Evolutionary conservation across 2,113 vertebrate species (phyloP), one percentile per base, ranked within the genome.

Genomic region (Epinephelus lanceolatus): DNA sequence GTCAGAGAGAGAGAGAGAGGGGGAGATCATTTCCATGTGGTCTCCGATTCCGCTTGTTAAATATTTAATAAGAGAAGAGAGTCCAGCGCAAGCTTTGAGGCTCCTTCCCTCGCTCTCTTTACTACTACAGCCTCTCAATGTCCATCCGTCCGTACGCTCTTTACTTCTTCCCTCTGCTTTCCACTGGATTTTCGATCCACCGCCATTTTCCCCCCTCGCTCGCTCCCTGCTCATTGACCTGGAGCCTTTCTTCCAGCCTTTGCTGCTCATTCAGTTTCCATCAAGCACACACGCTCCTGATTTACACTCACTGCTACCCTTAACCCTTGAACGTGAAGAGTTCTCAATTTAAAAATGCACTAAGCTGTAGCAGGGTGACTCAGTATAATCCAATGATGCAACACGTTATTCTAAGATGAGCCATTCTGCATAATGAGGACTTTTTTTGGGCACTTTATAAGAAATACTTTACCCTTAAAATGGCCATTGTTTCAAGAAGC

Each of bases 61-160:
- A 93, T 93, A 88, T 90, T 93, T 93, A 90, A 93, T 90, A 55
- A 33, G 57, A 60, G 33, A 78, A 57, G 37, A 79, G 37, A 76
- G 77, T 84, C 87, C 61, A 80, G 25, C 49, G 17, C 15, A 25
- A 62, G 70, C 83, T 83, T 71, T 79, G 67, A 83, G 71, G 80
- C 80, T 76, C 45, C 69, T 49, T 49, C 13, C 21, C 49, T 51
- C 10, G 12, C 0, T 27, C 23, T 73, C 27, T 25, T 30, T 30
- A 5, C 30, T 30, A 30, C 30, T 30, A 30, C 65, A 47, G 2
- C 45, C 30, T 57, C 49, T 55, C 68, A 7, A 8, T 6, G 33
- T 30, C 33, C 4, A 1, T 6, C 33, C 9, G 0, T 30, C 9
- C 40, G 6, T 42, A 42, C 19, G 1, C 82, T 74, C 49, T 3